Evolutionary conservation across 2,113 vertebrate genomes (phyloP).

Genomic region (Noturus placidus): DNA sequence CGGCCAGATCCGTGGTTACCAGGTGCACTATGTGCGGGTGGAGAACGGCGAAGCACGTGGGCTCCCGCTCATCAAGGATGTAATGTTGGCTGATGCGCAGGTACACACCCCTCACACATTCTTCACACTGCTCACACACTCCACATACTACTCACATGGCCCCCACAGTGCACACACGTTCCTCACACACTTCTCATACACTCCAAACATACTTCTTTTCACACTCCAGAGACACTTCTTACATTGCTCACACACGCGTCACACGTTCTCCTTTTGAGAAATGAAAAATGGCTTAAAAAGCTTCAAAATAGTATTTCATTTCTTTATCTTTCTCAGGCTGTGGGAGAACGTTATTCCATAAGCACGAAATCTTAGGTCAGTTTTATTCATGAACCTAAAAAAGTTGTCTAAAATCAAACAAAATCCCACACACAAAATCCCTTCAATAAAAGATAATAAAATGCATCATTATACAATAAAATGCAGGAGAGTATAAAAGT

Average conservation of each 20-base stretch:
- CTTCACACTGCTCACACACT: neutral
- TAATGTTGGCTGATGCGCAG: slow-evolving; percentile 98
- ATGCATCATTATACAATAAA: neutral
- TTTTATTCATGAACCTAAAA: neutral
- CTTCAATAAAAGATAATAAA: neutral
- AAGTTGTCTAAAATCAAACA: neutral
- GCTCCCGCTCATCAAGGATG: slow-evolving; percentile 91
- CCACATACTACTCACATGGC: neutral
- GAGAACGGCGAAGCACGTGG: slow-evolving; percentile 93
- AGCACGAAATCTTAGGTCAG: neutral
- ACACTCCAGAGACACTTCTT: neutral
- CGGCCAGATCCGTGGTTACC: slow-evolving; percentile 96
- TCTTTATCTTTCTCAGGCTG: neutral
- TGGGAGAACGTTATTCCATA: neutral
- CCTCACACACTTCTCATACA: too few relatives aligned
- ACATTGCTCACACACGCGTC: neutral
- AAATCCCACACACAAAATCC: neutral
- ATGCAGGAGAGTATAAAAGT: neutral
- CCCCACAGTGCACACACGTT: too few relatives aligned
- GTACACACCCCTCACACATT: slow-evolving; percentile 61
- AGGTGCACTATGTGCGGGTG: slow-evolving; percentile 94
- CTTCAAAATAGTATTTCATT: neutral
- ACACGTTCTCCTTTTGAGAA: neutral
- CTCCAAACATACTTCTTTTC: too few relatives aligned
- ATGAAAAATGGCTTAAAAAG: neutral